Evolutionary conservation across 2,797 vertebrate genomes (phyloP).

Genomic region (Glyptemys insculpta): DNA sequence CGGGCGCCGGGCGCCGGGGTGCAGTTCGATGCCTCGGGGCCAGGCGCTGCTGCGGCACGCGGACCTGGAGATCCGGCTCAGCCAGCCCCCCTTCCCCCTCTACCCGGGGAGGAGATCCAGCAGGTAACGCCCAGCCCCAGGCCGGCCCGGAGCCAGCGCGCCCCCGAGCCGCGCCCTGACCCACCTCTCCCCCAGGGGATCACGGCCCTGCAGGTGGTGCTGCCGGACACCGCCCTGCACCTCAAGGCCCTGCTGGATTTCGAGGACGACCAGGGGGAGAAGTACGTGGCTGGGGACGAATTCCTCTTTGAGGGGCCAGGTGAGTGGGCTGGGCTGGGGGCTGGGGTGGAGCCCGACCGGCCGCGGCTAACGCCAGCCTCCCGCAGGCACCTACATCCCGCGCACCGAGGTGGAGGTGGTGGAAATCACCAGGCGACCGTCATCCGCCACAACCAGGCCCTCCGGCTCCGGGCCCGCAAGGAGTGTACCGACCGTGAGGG

Average conservation of each 20-base stretch:
- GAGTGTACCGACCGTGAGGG: conserved; percentile 88
- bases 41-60: conserved; percentile 91
- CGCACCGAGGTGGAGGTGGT: conserved; percentile 90
- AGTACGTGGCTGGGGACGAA: conserved; percentile 90
- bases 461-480: conserved; percentile 90
- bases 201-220: conserved; percentile 89
- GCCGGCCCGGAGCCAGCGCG: background rate
- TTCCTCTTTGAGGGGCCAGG: conserved; percentile 95
- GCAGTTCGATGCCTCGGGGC: conserved; percentile 84
- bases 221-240: conserved; percentile 89
- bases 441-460: conserved; percentile 92
- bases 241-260: conserved; percentile 92
- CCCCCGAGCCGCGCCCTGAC: background rate
- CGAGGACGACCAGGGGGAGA: conserved; percentile 78
- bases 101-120: conserved; percentile 90
- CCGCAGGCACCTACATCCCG: conserved; percentile 91
- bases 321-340: conserved; percentile 30
- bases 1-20: conserved; percentile 74
- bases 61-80: conserved; percentile 91
- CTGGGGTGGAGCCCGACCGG: fast-evolving
- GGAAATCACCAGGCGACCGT: conserved; percentile 89
- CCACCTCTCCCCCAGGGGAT: conserved; percentile 77
- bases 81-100: conserved; percentile 92
- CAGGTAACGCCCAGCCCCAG: conserved; percentile 83
- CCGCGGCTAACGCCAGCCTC: background rate